A percentile compares a stretch with the other conserved stretches of the same genome.
These are phyloP conservation scores for Drosophila eohydei DNA, from an alignment of 2,888 invertebrate genomes.

Conservation along the genomic window DNA sequence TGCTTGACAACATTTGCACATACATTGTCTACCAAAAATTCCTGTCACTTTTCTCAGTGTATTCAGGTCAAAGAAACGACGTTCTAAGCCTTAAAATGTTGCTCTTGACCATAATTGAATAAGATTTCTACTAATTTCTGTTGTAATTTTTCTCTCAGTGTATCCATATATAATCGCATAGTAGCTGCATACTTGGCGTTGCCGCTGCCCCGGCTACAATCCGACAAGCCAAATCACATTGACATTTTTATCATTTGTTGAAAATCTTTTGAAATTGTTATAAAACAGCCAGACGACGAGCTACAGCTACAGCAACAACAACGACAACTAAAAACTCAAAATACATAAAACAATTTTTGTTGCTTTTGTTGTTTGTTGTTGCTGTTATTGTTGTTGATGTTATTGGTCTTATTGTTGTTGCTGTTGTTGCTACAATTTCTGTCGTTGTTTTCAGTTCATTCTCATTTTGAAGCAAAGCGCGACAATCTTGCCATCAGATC, in stretches of 20 bases:
- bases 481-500: slow-evolving; percentile 80
- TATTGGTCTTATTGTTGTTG: slow-evolving; percentile 34
- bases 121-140: background rate
- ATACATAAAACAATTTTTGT: slow-evolving; percentile 27
- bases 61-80: background rate
- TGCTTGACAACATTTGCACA: background rate
- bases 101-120: background rate
- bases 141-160: slow-evolving; percentile 12
- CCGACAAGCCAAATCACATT: slow-evolving; percentile 81
- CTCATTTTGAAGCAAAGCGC: slow-evolving; percentile 80
- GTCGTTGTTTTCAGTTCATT: slow-evolving; percentile 73
- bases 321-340: slow-evolving; percentile 28
- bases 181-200: slow-evolving; percentile 40
- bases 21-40: background rate
- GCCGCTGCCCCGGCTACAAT: slow-evolving; percentile 49
- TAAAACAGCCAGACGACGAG: slow-evolving; percentile 73
- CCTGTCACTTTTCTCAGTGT: background rate
- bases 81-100: background rate
- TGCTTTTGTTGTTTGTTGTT: slow-evolving; percentile 23
- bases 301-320: slow-evolving; percentile 45
- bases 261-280: slow-evolving; percentile 80
- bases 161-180: slow-evolving; percentile 28
- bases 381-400: slow-evolving; percentile 46
- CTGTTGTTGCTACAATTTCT: slow-evolving; percentile 62
- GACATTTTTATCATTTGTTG: slow-evolving; percentile 78